Evolutionary conservation across 2,888 invertebrate genomes (phyloP).

Genomic region (Prenolepis imparis): DNA sequence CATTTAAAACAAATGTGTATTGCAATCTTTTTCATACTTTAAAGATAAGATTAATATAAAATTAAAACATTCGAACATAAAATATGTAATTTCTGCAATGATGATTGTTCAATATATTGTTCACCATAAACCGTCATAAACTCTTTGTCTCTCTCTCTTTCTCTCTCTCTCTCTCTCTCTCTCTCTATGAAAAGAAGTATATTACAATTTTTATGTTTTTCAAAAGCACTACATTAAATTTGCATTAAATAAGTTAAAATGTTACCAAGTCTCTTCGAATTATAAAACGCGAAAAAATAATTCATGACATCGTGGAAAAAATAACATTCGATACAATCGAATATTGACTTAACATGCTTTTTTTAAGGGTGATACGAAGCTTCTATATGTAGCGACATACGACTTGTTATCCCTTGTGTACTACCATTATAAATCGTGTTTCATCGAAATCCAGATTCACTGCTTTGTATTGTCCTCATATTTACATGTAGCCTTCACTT

Average conservation of each 20-base stretch:
- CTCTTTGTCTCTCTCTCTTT: too few relatives aligned
- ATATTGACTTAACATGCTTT: not conserved
- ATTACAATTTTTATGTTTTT: not conserved
- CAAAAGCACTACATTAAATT: not conserved
- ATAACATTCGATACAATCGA: not conserved
- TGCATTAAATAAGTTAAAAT: not conserved
- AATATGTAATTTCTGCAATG: not conserved
- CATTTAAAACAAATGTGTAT: too few relatives aligned
- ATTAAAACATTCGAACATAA: not conserved
- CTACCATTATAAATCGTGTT: conserved; percentile 28
- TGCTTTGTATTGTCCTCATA: conserved; percentile 44
- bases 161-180: too few relatives aligned
- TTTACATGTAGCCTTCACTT: conserved; percentile 44
- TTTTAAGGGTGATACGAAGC: conserved; percentile 18
- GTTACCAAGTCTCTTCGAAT: not conserved
- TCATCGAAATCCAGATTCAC: conserved; percentile 51
- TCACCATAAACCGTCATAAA: not conserved
- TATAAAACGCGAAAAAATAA: not conserved
- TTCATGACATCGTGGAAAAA: not conserved
- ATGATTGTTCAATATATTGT: not conserved
- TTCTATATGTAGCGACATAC: not conserved
- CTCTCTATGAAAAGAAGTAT: not conserved
- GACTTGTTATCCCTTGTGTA: conserved; percentile 42
- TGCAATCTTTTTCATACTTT: too few relatives aligned
- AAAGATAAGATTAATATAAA: too few relatives aligned